Percentiles rank a stretch among this genome's conserved stretches.
These are phyloP conservation scores for Drosophila lutescens DNA, from an alignment of 2,888 invertebrate species.

Conservation along the genomic window DNA sequence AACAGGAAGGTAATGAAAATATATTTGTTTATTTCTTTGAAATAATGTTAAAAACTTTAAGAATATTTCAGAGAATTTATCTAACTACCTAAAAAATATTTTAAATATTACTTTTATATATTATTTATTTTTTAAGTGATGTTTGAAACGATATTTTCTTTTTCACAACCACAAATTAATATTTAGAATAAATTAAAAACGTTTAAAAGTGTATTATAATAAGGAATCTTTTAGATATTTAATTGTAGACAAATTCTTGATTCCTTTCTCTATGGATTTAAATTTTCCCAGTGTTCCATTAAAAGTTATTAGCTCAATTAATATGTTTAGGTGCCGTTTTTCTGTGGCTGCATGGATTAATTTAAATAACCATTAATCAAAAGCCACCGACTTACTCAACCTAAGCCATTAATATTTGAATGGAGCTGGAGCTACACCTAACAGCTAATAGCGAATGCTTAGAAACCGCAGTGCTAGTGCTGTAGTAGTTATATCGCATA, in stretches of 20 bases:
- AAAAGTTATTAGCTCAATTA: conserved; percentile 3
- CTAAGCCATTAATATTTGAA: background rate
- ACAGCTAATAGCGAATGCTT: background rate
- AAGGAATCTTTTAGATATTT: no score
- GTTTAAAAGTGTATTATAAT: no score
- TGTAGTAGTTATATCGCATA: conserved; percentile 39
- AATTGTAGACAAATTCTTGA: background rate
- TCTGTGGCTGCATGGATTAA: conserved; percentile 3
- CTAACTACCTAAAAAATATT: no score
- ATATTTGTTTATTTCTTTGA: no score
- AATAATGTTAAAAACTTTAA: no score
- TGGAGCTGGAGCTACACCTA: conserved; percentile 8
- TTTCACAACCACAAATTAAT: no score
- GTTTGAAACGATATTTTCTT: no score
- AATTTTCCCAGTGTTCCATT: background rate
- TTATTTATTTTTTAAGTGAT: no score
- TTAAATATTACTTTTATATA: background rate
- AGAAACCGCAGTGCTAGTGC: background rate
- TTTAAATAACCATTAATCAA: conserved; percentile 24
- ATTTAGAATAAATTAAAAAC: no score
- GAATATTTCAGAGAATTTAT: no score
- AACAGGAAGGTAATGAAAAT: no score
- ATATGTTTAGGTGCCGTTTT: background rate
- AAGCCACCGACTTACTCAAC: background rate
- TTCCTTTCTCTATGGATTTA: background rate